These are phyloP conservation scores for Acanthosepion esculentum DNA, from an alignment of 2,888 invertebrate genomes.

Conservation along the genomic window DNA sequence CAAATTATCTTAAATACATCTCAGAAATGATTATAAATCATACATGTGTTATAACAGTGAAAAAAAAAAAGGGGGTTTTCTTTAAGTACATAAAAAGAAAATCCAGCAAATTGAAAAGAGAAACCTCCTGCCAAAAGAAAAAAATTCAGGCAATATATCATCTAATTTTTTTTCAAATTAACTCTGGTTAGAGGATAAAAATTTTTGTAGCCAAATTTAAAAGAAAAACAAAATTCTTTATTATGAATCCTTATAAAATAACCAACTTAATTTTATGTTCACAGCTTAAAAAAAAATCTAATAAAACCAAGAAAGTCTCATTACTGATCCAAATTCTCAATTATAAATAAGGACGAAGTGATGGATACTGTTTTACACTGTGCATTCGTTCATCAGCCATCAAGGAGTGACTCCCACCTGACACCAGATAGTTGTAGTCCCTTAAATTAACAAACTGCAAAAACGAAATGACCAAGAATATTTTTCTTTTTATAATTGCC, in stretches of 20 bases:
- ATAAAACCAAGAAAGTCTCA: background rate
- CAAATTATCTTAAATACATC: background rate
- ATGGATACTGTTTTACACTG: background rate
- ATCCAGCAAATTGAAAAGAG: background rate
- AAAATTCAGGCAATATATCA: background rate
- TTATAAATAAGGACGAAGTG: background rate
- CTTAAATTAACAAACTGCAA: conserved; percentile 14
- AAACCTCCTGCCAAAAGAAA: background rate
- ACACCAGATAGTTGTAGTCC: background rate
- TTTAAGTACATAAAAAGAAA: background rate
- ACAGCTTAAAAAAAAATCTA: background rate
- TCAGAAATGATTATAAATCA: background rate
- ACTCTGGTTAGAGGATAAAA: background rate
- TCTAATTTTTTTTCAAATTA: background rate
- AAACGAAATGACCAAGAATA: background rate
- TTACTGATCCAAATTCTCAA: background rate
- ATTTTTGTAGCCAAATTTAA: background rate
- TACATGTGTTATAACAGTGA: background rate
- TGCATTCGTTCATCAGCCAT: background rate
- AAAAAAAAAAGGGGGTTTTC: background rate
- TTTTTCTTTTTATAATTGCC: background rate
- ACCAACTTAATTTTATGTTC: background rate
- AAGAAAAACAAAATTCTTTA: background rate
- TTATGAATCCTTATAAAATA: background rate
- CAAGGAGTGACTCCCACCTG: background rate